Evolutionary conservation across 2,888 invertebrate genomes (phyloP).

Genomic region (Aproaerema taeniolella): DNA sequence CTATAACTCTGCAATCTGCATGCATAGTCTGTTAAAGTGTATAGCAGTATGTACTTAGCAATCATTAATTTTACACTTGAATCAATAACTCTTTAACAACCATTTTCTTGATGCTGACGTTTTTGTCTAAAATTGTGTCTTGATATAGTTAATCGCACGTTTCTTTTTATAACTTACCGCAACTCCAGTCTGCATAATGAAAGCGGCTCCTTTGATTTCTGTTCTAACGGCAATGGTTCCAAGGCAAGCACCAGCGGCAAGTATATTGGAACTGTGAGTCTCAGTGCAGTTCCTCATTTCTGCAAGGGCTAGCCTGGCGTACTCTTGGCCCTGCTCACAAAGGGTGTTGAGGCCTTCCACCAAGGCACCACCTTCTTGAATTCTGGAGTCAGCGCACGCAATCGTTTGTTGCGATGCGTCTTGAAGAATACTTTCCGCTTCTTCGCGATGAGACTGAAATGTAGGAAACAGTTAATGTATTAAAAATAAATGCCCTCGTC

Average conservation of each 20-base stretch:
- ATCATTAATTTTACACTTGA: no score
- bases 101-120: no score
- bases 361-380: conserved; percentile 36
- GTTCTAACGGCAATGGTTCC: conserved; percentile 42
- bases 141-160: no score
- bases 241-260: conserved; percentile 46
- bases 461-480: no score
- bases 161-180: conserved; percentile 47
- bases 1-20: no score
- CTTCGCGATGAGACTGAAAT: conserved; percentile 37
- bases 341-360: conserved; percentile 32
- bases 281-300: conserved; percentile 49
- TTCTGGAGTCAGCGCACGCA: conserved; percentile 43
- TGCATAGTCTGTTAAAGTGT: no score
- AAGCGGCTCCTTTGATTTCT: conserved; percentile 43
- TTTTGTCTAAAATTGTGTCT: no score
- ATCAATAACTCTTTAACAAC: no score
- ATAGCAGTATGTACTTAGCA: no score
- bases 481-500: no score
- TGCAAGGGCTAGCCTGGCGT: conserved; percentile 34
- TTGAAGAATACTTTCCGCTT: conserved; percentile 41
- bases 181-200: conserved; percentile 42
- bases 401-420: conserved; percentile 36
- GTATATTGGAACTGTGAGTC: conserved; percentile 30
- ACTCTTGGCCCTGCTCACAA: conserved; percentile 34